Percentiles rank a stretch among this genome's conserved stretches.
Conservation (phyloP, 2,797 vertebrate genomes). For the Lepus townsendii region DNA sequence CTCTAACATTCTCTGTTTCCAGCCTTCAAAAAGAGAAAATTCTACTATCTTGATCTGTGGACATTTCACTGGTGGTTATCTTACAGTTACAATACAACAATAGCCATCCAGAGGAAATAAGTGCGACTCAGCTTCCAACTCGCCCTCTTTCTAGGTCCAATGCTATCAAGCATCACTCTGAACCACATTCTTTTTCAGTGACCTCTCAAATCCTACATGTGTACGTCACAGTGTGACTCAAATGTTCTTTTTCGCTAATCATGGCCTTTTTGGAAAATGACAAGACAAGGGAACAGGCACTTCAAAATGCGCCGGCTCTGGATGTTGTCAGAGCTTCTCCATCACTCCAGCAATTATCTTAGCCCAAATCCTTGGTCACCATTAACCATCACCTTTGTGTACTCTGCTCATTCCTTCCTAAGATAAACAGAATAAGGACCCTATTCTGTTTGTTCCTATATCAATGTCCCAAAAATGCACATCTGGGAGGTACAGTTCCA, state of each 20-base stretch:
- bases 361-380: background rate
- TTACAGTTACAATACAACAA: background rate
- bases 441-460: background rate
- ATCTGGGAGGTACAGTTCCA: slow-evolving; percentile 1
- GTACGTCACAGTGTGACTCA: background rate
- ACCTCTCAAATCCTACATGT: background rate
- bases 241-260: background rate
- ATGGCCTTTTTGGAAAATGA: background rate
- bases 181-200: background rate
- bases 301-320: background rate
- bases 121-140: background rate
- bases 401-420: background rate
- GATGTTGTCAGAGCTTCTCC: background rate
- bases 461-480: background rate
- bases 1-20: background rate
- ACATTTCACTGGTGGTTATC: background rate
- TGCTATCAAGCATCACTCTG: background rate
- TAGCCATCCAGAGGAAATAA: background rate
- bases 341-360: background rate
- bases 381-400: background rate
- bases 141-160: background rate
- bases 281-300: background rate
- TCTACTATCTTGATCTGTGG: background rate
- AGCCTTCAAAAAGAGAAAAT: background rate
- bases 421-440: background rate